Evolutionary conservation across 2,113 vertebrate species (phyloP).

Genomic region (Microcebus ravelobensis): DNA sequence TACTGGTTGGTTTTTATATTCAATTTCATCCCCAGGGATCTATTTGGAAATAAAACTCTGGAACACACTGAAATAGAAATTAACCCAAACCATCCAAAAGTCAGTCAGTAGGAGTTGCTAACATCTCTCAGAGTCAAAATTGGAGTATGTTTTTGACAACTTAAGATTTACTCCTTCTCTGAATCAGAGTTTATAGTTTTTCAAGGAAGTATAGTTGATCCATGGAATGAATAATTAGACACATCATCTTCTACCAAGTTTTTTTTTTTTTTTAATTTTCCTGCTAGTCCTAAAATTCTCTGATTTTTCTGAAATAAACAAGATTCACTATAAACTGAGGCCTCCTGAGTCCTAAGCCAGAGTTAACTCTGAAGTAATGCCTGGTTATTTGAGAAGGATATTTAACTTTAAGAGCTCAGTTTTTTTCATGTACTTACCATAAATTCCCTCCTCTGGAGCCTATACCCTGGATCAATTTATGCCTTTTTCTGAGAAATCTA

Average conservation of each 20-base stretch:
- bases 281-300: not conserved
- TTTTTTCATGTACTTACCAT: constrained; percentile 18
- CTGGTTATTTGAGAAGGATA: not conserved
- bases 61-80: constrained; percentile 37
- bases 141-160: not conserved
- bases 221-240: not conserved
- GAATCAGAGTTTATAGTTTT: not conserved
- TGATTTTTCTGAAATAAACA: constrained; percentile 28
- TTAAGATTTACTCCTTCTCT: not conserved
- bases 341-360: not conserved
- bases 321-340: not conserved
- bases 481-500: constrained; percentile 30
- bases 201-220: not conserved
- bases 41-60: constrained; percentile 53
- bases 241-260: not conserved
- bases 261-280: not conserved
- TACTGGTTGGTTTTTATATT: constrained; percentile 35
- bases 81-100: not conserved
- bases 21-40: not conserved
- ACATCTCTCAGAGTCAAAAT: not conserved
- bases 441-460: not conserved
- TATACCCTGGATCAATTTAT: not conserved
- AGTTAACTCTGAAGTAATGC: not conserved
- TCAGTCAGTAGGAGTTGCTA: not conserved
- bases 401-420: not conserved